A percentile compares a stretch with the other conserved stretches of the same genome.
These are phyloP conservation scores for Rhagium mordax DNA, from an alignment of 2,888 invertebrate species.

Conservation along the genomic window DNA sequence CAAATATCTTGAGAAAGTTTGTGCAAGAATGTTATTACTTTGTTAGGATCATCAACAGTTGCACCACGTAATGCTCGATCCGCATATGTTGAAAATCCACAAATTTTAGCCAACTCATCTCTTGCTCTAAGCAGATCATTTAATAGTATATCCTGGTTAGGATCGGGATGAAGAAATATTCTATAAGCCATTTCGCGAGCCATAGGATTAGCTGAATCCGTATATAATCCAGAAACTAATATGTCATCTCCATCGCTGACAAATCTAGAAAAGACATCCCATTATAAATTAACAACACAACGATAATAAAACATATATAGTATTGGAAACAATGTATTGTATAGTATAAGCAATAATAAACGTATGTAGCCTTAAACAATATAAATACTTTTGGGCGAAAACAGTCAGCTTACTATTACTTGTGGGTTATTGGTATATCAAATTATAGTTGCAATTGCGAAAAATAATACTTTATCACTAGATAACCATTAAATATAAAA, in stretches of 20 bases:
- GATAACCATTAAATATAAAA: neutral
- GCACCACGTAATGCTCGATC: slow-evolving; percentile 93
- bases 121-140: slow-evolving; percentile 82
- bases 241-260: slow-evolving; percentile 81
- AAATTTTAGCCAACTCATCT: slow-evolving; percentile 85
- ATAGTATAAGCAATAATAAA: too few species aligned
- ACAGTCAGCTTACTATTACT: too few species aligned
- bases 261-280: slow-evolving; percentile 63
- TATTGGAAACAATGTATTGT: too few species aligned
- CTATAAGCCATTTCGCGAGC: slow-evolving; percentile 92
- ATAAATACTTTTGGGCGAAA: too few species aligned
- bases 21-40: slow-evolving; percentile 86
- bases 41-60: slow-evolving; percentile 85
- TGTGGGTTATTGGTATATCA: too few species aligned
- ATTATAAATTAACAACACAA: neutral
- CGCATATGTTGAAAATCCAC: slow-evolving; percentile 92
- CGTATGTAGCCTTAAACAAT: too few species aligned
- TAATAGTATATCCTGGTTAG: slow-evolving; percentile 83
- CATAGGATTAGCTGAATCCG: slow-evolving; percentile 84
- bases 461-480: too few species aligned
- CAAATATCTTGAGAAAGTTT: slow-evolving; percentile 81
- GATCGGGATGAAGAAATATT: slow-evolving; percentile 86
- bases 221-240: slow-evolving; percentile 82
- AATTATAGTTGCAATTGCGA: too few species aligned
- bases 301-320: slow-evolving; percentile 59